Base-by-base conservation (phyloP, 2,888 invertebrate species). In the Drosophila nigricruria region DNA sequence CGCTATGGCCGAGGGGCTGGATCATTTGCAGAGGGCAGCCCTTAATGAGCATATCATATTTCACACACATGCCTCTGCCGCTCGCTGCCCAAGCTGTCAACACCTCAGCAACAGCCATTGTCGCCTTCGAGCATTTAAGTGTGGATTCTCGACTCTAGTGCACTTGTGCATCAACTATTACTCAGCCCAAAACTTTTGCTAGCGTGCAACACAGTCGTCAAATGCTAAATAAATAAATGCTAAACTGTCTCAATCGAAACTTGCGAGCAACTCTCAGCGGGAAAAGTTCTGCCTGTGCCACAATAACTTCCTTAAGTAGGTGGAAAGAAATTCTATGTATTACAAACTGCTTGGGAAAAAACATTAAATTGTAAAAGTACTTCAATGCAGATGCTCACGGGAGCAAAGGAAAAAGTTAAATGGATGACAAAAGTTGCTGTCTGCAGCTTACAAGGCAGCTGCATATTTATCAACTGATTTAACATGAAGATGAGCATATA, bases 31-130 rank as follows among this genome's bases (percentile, higher is more conserved):
- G 56, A 70, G 67, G 54, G 61, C 62, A 52, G 53, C 67, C 67
- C 77, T 70, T 80, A 85, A 83, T 85, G 86, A 85, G 82, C 73
- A 74, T 82, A 83, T 83, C 83, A 81, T 85, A 78, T 85, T 85
- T 83, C 82, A 80, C 73, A 82, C 80, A 85, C 81, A 74, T 70
- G 69, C 68, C 65, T 63, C 80, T n/a, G 5, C 47, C n/a, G 71
- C 56, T 63, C 56, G 54, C 81, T 60, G 78, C 73, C 73, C 65
- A 73, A 72, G 82, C 59, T 76, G 82, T 70, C 77, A 73, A 66
- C 77, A 70, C 77, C 67, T 76, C 25, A 18, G 45, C 40, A 9
- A 32, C 20, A 25, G 53, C 16, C 40, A 58, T 62, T 65, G 61
- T 70, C 73, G 43, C 61, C 56, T 38, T 12, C 20, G 30, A 30